Evolutionary conservation across 2,113 vertebrate species (phyloP).

Genomic region (Tringa solitaria): DNA sequence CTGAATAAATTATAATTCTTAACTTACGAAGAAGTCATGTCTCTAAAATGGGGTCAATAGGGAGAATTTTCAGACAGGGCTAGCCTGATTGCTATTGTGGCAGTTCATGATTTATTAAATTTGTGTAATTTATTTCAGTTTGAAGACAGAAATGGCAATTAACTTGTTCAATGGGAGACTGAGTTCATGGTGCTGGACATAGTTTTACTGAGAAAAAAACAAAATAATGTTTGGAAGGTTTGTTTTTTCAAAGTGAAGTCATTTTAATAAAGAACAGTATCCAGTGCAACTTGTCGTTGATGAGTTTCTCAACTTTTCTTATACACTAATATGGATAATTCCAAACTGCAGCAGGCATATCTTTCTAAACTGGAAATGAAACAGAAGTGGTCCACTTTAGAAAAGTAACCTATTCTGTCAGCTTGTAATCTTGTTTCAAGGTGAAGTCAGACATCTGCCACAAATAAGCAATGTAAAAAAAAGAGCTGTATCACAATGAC

Average conservation of each 20-base stretch:
- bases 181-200: background rate
- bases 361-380: background rate
- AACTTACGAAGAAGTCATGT: background rate
- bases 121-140: background rate
- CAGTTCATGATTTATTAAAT: background rate
- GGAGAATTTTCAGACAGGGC: background rate
- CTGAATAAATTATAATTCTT: background rate
- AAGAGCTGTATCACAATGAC: background rate
- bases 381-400: background rate
- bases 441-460: background rate
- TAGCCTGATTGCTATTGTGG: background rate
- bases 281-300: background rate
- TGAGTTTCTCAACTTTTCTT: background rate
- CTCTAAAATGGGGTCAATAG: background rate
- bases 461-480: background rate
- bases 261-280: background rate
- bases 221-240: background rate
- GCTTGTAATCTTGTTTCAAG: background rate
- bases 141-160: background rate
- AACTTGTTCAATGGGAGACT: background rate
- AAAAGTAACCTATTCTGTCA: background rate
- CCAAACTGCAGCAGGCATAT: background rate
- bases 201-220: slow-evolving; percentile 2
- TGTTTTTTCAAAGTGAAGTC: background rate
- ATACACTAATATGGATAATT: background rate